Conservation (phyloP, 2,113 vertebrate genomes). For the Heterotis niloticus region DNA sequence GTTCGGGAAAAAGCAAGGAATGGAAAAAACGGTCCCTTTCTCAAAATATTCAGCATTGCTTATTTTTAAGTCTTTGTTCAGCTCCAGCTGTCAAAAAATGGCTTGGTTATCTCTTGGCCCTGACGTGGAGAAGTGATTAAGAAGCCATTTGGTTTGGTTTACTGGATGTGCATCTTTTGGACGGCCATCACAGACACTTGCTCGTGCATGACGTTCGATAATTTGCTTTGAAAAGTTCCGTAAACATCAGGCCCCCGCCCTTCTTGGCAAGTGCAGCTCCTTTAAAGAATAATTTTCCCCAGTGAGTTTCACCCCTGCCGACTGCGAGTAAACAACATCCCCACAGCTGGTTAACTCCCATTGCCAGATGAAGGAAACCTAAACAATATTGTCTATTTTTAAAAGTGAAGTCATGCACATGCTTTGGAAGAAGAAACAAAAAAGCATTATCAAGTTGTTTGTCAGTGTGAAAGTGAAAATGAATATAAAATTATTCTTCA, state of each 20-base stretch:
- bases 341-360: slow-evolving; percentile 45
- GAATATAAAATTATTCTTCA: not conserved
- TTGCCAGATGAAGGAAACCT: slow-evolving; percentile 20
- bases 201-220: slow-evolving; percentile 67
- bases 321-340: slow-evolving; percentile 57
- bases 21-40: too few species aligned
- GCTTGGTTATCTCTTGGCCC: not conserved
- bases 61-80: not conserved
- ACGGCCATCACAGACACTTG: slow-evolving; percentile 67
- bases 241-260: slow-evolving; percentile 55
- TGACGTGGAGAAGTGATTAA: slow-evolving; percentile 52
- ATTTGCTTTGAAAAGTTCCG: slow-evolving; percentile 63
- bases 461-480: not conserved
- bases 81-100: not conserved
- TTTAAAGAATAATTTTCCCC: slow-evolving; percentile 54
- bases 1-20: too few species aligned
- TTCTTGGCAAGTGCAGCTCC: slow-evolving; percentile 61
- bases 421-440: not conserved
- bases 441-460: not conserved
- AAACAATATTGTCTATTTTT: slow-evolving; percentile 10
- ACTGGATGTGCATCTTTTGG: slow-evolving; percentile 56
- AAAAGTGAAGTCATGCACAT: not conserved
- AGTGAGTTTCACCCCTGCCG: slow-evolving; percentile 57
- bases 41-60: too few species aligned
- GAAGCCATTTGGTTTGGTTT: slow-evolving; percentile 77